A percentile compares a stretch with the other conserved stretches of the same genome.
Evolutionary conservation across 2,888 invertebrate genomes (phyloP).

Genomic region (Marasmarcha lunaedactyla): DNA sequence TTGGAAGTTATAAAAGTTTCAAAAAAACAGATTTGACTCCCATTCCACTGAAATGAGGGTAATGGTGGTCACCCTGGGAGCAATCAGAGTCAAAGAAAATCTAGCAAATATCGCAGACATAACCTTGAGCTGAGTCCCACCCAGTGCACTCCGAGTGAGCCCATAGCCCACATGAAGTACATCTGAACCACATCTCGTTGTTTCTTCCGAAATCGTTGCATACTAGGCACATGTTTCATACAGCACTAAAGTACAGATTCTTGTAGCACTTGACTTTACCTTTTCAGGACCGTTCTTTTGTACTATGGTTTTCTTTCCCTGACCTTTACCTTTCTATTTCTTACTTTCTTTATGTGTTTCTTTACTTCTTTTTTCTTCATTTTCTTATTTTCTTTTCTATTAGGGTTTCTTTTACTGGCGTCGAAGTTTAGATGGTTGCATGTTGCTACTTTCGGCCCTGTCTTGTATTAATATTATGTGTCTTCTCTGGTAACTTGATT

Average conservation of each 20-base stretch:
- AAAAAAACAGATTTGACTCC: slow-evolving; percentile 17
- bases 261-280: neutral
- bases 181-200: slow-evolving; percentile 15
- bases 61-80: slow-evolving; percentile 20
- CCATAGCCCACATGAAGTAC: slow-evolving; percentile 16
- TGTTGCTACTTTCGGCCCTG: slow-evolving; percentile 22
- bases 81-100: slow-evolving; percentile 18
- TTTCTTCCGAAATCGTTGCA: slow-evolving; percentile 11
- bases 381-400: slow-evolving; percentile 21
- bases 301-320: slow-evolving; percentile 16
- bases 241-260: too few relatives aligned
- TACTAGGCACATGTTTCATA: neutral
- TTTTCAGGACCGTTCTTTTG: slow-evolving; percentile 12
- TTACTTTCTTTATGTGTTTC: slow-evolving; percentile 12
- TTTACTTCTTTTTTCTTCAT: slow-evolving; percentile 12
- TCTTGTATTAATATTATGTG: slow-evolving; percentile 17
- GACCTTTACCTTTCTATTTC: slow-evolving; percentile 11
- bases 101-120: slow-evolving; percentile 18
- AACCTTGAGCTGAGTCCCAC: slow-evolving; percentile 17
- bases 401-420: slow-evolving; percentile 21
- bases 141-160: slow-evolving; percentile 17
- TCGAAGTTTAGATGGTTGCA: slow-evolving; percentile 23
- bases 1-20: slow-evolving; percentile 14
- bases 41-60: slow-evolving; percentile 18
- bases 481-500: slow-evolving; percentile 17